These are phyloP conservation scores for Masnerella sp. DNA, from an alignment of 2,888 invertebrate species.

Conservation along the genomic window DNA sequence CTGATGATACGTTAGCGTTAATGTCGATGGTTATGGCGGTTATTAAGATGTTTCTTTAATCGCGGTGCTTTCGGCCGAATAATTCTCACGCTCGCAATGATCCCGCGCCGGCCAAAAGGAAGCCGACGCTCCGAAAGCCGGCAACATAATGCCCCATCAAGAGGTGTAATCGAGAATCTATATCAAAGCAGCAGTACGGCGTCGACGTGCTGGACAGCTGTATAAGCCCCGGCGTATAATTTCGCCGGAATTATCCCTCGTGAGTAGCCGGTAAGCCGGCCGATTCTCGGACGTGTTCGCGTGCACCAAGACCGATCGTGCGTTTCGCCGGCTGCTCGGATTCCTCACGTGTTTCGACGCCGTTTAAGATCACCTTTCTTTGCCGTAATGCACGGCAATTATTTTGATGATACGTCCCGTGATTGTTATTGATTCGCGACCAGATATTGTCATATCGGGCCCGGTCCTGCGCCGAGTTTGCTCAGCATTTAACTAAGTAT, in stretches of 20 bases:
- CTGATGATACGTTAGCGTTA: slow-evolving; percentile 33
- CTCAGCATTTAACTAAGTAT: slow-evolving; percentile 16
- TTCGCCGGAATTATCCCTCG: slow-evolving; percentile 52
- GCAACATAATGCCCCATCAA: slow-evolving; percentile 43
- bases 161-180: slow-evolving; percentile 53
- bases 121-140: slow-evolving; percentile 22
- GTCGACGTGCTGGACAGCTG: slow-evolving; percentile 52
- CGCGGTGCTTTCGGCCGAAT: slow-evolving; percentile 20
- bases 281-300: slow-evolving; percentile 45
- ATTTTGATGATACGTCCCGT: slow-evolving; percentile 40
- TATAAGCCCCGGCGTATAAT: slow-evolving; percentile 50
- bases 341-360: slow-evolving; percentile 30
- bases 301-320: slow-evolving; percentile 26
- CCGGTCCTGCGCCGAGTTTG: neutral
- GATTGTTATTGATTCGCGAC: slow-evolving; percentile 46
- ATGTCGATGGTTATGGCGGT: slow-evolving; percentile 27
- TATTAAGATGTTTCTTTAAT: slow-evolving; percentile 53
- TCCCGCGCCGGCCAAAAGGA: slow-evolving; percentile 11
- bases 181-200: slow-evolving; percentile 52
- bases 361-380: slow-evolving; percentile 39
- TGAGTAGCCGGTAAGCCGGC: slow-evolving; percentile 53
- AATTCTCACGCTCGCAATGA: slow-evolving; percentile 53
- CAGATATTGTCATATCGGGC: slow-evolving; percentile 11
- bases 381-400: slow-evolving; percentile 31
- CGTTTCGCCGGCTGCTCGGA: slow-evolving; percentile 37